Evolutionary conservation across 2,888 invertebrate genomes (phyloP), one percentile per base, ranked within the genome.

Genomic region (Marasmarcha lunaedactyla): DNA sequence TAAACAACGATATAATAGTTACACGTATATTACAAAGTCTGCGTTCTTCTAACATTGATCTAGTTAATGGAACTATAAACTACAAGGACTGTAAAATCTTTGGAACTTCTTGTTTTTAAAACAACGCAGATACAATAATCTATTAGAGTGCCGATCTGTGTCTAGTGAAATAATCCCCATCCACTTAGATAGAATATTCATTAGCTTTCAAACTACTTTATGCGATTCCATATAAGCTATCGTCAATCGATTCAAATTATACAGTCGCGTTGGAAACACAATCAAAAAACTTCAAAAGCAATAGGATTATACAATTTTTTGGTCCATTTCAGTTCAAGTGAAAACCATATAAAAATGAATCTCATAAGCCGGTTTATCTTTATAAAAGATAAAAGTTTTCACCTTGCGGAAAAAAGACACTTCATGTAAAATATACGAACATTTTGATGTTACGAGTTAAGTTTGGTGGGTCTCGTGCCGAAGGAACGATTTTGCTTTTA

Each of bases 391-490:
- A 13, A 12, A 37, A 20, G 2, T 20, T 12, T 13, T 26, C 30
- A 30, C 30, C 26, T 49, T 46, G 41, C 46, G 49, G 46, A 52
- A 58, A 56, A 56, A 56, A 54, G 48, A 49, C 55, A 53, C 47
- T 51, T 47, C 45, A 52, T 49, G 46, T 56, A 57, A 67, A 62
- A 61, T 67, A 66, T 67, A 57, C 52, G 57, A 56, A 54, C 61
- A 41, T 64, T 70, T 63, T 54, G 45, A 60, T 60, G 49, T 64
- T 60, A 70, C 53, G 64, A 54, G 50, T 44, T 41, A 69, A 71
- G 61, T 70, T 68, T 38, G 47, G 30, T 20, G 10, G 11, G 30
- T 30, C 30, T 11, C 43, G 48, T 49, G 52, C 52, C 55, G 49
- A 42, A 20, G 52, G 47, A 63, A 56, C 59, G 63, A 58, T 64